A percentile compares a stretch with the other conserved stretches of the same genome.
phyloP scores from a whole-genome alignment of 2,888 invertebrate genomes.

The Athrips mouffetella region DNA sequence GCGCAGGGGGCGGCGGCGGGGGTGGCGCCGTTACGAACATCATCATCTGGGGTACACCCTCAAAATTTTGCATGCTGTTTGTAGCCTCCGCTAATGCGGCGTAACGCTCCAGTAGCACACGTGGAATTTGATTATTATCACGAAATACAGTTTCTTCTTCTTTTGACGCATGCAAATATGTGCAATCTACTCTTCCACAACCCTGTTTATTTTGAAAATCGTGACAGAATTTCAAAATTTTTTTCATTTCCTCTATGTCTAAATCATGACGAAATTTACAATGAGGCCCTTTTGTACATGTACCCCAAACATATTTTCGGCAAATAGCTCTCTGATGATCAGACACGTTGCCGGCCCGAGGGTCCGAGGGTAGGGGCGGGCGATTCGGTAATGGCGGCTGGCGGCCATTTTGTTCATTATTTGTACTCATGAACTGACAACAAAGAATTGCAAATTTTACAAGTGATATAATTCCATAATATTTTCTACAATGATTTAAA shows the following conservation, averaged over 20 bases:
- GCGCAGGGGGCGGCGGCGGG: conserved; percentile 37
- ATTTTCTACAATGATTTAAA: too few species aligned
- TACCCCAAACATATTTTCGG: conserved; percentile 60
- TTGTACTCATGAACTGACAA: conserved; percentile 39
- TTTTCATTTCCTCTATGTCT: conserved; percentile 54
- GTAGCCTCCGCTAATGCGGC: conserved; percentile 35
- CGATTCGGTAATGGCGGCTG: conserved; percentile 42
- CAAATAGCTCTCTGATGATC: conserved; percentile 38
- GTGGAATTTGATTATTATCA: conserved; percentile 47
- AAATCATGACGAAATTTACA: conserved; percentile 56
- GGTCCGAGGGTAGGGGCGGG: conserved; percentile 27
- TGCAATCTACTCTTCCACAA: conserved; percentile 53
- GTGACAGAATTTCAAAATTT: conserved; percentile 59
- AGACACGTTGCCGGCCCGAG: conserved; percentile 29
- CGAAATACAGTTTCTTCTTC: conserved; percentile 56
- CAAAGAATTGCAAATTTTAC: conserved; percentile 8
- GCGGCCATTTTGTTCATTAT: conserved; percentile 51
- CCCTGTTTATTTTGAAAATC: conserved; percentile 59
- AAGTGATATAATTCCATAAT: too few species aligned
- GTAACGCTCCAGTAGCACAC: conserved; percentile 51
- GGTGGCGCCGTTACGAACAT: conserved; percentile 30
- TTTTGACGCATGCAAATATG: conserved; percentile 52
- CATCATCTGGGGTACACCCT: conserved; percentile 36
- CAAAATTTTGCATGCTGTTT: conserved; percentile 18
- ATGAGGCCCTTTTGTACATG: conserved; percentile 47